Percentiles rank a stretch among this genome's conserved stretches.
Evolutionary conservation across 2,888 invertebrate species (phyloP).

Genomic region (Caenorhabditis japonica): DNA sequence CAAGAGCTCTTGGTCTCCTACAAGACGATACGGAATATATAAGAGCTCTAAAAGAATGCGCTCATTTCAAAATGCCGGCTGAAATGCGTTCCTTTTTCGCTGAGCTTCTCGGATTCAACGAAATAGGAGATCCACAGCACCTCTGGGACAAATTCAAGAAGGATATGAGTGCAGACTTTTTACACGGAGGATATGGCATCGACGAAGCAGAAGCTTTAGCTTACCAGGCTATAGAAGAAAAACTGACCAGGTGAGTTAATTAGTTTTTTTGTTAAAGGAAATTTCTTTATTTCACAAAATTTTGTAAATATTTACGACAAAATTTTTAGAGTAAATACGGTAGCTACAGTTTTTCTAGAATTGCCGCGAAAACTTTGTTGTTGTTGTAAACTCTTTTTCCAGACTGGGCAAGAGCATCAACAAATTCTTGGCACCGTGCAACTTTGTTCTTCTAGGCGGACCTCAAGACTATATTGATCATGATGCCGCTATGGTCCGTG

Average conservation of each 20-base stretch:
- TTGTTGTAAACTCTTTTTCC: no score
- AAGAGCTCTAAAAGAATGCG: constrained; percentile 34
- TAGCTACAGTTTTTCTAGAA: no score
- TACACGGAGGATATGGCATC: constrained; percentile 3
- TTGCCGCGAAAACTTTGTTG: no score
- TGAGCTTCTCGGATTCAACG: constrained; percentile 37
- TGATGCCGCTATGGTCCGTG: constrained; percentile 4
- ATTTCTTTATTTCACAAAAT: no score
- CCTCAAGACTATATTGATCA: background rate
- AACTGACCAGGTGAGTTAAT: constrained; percentile 9
- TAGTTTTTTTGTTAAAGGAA: no score
- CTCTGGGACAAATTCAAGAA: constrained; percentile 27
- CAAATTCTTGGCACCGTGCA: background rate
- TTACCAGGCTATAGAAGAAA: constrained; percentile 21
- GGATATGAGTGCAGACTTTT: constrained; percentile 34
- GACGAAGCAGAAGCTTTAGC: constrained; percentile 25
- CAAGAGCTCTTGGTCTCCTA: constrained; percentile 34
- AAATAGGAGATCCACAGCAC: constrained; percentile 13
- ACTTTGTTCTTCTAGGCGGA: background rate
- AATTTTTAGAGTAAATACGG: no score
- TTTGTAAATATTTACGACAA: no score
- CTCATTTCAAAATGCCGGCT: constrained; percentile 6
- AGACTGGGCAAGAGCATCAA: constrained; percentile 16
- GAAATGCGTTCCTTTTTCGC: constrained; percentile 45
- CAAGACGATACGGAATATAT: constrained; percentile 29